Evolutionary conservation across 2,113 vertebrate species (phyloP), one percentile per base, ranked within the genome.

Genomic region (Cnemophilus loriae): DNA sequence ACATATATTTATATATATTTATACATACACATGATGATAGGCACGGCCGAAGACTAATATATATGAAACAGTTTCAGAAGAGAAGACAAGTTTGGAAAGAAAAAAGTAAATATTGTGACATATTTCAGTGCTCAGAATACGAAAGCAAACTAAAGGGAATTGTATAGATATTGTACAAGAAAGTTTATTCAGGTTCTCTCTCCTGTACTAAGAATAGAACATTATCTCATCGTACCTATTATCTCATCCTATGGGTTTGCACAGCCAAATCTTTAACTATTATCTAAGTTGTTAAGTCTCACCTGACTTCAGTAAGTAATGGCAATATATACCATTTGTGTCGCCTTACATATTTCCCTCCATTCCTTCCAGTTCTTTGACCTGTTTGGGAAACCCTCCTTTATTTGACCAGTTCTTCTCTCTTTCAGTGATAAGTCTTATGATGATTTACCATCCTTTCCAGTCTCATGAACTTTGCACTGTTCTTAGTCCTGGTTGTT

Each of bases 21-120:
- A 5, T 13, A 26, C 16, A 13, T 11, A 2, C 5, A 16, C 8
- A 4, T 28, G 13, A n/a, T 67, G 30, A 56, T 0, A 5, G 17
- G 19, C 41, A 49, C 28, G 44, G 44, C 28, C 32, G 52, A 56
- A 86, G 19, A 67, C 24, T 9, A 24, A 26, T 75, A 37, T 6
- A 30, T 68, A 23, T 35, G 2, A 46, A 73, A 53, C 32, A 8
- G 16, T 61, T 92, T 88, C 41, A 64, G 57, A 60, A 64, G 15
- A 93, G 27, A 64, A 85, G 27, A 46, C 3, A 75, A 55, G 18
- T 64, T 55, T 70, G 11, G 39, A 44, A 67, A 64, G 35, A 27
- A 46, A 59, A 81, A 41, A 75, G 28, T 35, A 30, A 17, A 7
- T 30, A 9, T 28, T 64, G 28, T 39, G 63, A 24, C 10, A 10